Evolutionary conservation across 1,140 invertebrate genomes (phyloP), one percentile per base, ranked within the genome.

Genomic region (Lasioglossum baleicum): DNA sequence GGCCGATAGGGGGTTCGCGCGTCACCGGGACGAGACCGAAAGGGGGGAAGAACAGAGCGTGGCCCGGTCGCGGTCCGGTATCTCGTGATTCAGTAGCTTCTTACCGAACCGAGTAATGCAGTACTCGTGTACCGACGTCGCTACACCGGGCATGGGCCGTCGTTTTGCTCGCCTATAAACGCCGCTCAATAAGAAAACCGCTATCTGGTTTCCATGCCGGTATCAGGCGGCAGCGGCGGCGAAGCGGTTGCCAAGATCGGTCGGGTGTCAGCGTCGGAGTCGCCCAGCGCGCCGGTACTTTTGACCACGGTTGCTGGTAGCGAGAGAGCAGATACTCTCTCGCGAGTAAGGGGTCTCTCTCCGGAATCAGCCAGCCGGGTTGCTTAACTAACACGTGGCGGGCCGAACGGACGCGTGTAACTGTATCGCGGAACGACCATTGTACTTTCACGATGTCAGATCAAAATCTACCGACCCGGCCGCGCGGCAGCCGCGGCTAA

Each of bases 81-180:
- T 90, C 87, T 87, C 83, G 83, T 90, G 88, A 91, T 90, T 89
- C 89, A 90, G 90, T 90, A 91, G 89, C 89, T 87, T 85, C 81
- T 83, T 86, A 85, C 84, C 83, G 64, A 84, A 87, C 76, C 87
- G 86, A 90, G 88, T 91, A 91, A 90, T 90, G 90, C 88, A 90
- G 89, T 88, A 90, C 90, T 87, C 89, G 82, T 91, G 90, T 90
- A 87, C 82, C 75, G 77, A 65, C 77, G 65, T 72, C 81, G 85
- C 90, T 89, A 90, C 83, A 88, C 84, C 66, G 80, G 63, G 67
- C 76, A 71, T 61, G 48, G 61, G 26, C 35, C 75, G 78, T 72
- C 83, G 67, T 88, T 81, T 86, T 82, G 83, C 72, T 85, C 70
- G 82, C 58, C 44, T 81, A 73, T 84, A 79, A 83, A 68, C 72